phyloP scores from a whole-genome alignment of 1,140 invertebrate genomes.

The Melitaea cinxia region DNA sequence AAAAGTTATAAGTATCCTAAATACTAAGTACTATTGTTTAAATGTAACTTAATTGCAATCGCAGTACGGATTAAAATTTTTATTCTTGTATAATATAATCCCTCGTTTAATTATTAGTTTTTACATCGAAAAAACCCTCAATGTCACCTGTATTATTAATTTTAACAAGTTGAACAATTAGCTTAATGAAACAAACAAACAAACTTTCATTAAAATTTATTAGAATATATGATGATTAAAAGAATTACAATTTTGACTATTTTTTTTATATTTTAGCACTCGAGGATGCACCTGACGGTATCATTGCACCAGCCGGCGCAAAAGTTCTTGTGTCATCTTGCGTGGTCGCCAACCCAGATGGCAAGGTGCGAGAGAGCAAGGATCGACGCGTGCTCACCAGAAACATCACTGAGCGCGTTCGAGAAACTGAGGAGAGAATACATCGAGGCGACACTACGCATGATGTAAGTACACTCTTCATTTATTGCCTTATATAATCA shows the following conservation, averaged over 20 bases:
- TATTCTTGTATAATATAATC: too few relatives aligned
- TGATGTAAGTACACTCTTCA: constrained; percentile 84
- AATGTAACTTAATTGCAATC: too few relatives aligned
- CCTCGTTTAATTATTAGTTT: too few relatives aligned
- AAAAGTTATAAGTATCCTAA: too few relatives aligned
- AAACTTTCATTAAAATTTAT: too few relatives aligned
- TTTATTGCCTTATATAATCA: background rate
- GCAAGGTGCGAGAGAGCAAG: constrained; percentile 90
- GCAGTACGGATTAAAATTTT: too few relatives aligned
- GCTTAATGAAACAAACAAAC: too few relatives aligned
- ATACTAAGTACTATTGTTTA: too few relatives aligned
- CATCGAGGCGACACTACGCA: constrained; percentile 92
- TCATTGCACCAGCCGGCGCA: constrained; percentile 76
- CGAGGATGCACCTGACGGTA: constrained; percentile 60
- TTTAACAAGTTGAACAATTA: too few relatives aligned
- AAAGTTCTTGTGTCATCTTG: constrained; percentile 83
- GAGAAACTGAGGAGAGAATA: constrained; percentile 91
- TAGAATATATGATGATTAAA: background rate
- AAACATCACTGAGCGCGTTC: constrained; percentile 90
- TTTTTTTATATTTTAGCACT: constrained; percentile 54
- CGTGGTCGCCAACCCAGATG: constrained; percentile 84
- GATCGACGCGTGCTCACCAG: constrained; percentile 90
- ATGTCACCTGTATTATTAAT: too few relatives aligned
- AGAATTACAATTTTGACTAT: background rate
- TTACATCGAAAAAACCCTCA: too few relatives aligned